Conservation (phyloP, 1,140 invertebrate genomes). For the Rhagoletis zephyria region DNA sequence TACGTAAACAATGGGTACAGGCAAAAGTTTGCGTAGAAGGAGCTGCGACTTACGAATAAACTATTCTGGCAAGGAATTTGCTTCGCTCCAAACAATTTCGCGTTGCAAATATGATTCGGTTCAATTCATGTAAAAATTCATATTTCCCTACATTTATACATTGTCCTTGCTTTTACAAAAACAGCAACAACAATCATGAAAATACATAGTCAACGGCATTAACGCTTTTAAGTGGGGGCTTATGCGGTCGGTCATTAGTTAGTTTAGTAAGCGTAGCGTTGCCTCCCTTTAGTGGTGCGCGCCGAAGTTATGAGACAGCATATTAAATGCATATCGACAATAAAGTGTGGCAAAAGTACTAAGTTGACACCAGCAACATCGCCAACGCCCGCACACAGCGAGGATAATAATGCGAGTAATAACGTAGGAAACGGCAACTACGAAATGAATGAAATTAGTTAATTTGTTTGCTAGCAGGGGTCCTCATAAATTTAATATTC, state of each 20-base stretch:
- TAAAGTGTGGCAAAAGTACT: not conserved
- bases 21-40: not conserved
- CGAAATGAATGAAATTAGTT: constrained; percentile 40
- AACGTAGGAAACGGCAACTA: not conserved
- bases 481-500: constrained; percentile 41
- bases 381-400: not conserved
- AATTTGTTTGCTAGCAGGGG: constrained; percentile 34
- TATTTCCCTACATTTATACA: constrained; percentile 15
- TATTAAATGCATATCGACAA: constrained; percentile 23
- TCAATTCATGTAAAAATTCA: constrained; percentile 6
- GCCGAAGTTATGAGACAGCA: not conserved
- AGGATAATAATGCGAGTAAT: not conserved
- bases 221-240: not conserved
- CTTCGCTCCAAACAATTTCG: not conserved
- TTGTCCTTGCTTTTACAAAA: not conserved
- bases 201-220: not conserved
- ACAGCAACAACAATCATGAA: not conserved
- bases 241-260: constrained; percentile 45
- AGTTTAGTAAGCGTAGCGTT: not conserved
- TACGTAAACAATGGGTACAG: not conserved
- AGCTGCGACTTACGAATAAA: not conserved
- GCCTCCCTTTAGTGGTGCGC: not conserved
- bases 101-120: not conserved
- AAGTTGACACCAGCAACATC: not conserved
- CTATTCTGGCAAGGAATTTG: not conserved